A percentile compares a stretch with the other conserved stretches of the same genome.
phyloP scores from a whole-genome alignment of 2,797 vertebrate genomes.

The Cryptoprocta ferox region DNA sequence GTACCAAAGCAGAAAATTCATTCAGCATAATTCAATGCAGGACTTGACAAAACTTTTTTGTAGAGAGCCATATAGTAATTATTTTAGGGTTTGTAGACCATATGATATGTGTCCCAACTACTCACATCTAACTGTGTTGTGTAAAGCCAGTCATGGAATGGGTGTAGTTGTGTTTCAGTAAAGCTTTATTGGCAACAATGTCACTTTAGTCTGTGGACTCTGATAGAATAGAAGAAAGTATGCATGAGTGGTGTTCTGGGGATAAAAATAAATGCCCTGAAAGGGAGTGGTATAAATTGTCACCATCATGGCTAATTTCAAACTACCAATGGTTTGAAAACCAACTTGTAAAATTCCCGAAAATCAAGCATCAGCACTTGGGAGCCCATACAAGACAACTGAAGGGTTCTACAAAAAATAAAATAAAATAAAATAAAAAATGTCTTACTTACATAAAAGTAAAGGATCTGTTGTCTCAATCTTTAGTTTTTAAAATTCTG shows the following conservation, averaged over 20 bases:
- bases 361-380: not conserved
- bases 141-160: not conserved
- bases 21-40: not conserved
- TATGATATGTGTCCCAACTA: not conserved
- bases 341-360: not conserved
- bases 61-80: not conserved
- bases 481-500: not conserved
- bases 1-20: not conserved
- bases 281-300: not conserved
- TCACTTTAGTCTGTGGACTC: not conserved
- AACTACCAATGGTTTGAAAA: not conserved
- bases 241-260: not conserved
- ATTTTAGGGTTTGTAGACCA: not conserved
- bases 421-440: not conserved
- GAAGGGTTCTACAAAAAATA: not conserved
- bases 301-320: not conserved
- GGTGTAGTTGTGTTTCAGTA: not conserved
- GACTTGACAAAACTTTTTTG: not conserved
- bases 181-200: not conserved
- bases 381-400: not conserved
- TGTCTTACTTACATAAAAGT: not conserved
- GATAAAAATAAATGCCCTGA: not conserved
- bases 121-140: not conserved
- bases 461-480: not conserved
- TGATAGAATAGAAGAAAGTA: not conserved